phyloP scores from a whole-genome alignment of 2,888 invertebrate species.

The Junonia oenone region DNA sequence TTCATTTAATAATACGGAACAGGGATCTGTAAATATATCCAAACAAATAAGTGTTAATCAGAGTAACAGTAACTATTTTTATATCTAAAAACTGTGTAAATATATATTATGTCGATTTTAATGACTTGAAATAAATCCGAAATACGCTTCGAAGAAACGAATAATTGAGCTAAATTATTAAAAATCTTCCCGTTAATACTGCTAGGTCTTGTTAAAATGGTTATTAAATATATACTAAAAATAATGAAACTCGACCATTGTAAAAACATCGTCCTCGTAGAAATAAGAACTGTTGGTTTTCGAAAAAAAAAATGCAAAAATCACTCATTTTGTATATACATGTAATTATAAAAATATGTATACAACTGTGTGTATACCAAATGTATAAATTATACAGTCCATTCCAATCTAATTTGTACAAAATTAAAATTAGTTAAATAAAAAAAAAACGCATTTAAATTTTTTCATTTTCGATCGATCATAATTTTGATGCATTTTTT shows the following conservation, averaged over 20 bases:
- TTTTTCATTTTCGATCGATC: neutral
- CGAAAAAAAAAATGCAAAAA: neutral
- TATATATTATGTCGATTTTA: conserved; percentile 10
- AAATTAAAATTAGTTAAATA: neutral
- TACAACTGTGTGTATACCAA: neutral
- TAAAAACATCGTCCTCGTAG: conserved; percentile 1
- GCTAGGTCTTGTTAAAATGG: neutral
- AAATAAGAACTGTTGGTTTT: neutral
- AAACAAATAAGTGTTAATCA: conserved; percentile 11
- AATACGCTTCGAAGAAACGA: conserved; percentile 16
- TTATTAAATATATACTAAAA: conserved; percentile 2
- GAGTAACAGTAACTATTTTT: conserved; percentile 22
- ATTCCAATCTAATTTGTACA: conserved; percentile 1
- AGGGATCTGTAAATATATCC: conserved; percentile 22
- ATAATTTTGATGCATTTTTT: neutral
- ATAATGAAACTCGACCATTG: conserved; percentile 1
- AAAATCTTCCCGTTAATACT: neutral
- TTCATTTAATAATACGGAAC: conserved; percentile 4
- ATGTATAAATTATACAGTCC: neutral
- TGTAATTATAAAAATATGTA: neutral
- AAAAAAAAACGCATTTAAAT: neutral
- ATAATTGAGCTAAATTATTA: conserved; percentile 3
- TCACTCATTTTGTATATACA: neutral
- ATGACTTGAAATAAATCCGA: neutral
- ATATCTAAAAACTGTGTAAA: conserved; percentile 10